Base-by-base conservation (phyloP, 2,888 invertebrate species). In the Plagodis dolabraria region DNA sequence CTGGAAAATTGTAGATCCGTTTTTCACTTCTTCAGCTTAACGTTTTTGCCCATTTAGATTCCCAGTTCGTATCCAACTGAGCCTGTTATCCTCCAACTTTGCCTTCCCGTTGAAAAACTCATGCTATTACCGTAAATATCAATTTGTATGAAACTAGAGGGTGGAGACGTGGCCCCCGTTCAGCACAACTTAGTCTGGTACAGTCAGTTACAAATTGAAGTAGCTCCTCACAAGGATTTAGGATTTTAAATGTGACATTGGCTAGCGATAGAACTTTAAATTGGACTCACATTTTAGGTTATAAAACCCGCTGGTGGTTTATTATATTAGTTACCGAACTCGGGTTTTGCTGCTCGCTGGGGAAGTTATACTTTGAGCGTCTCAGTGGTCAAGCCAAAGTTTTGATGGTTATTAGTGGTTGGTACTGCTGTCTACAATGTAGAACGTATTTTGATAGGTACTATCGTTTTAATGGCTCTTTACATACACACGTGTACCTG, bases 61-160 rank as follows among this genome's bases (percentile, higher is more conserved):
- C 87, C 81, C 65, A 80, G 74, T 72, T 81, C 79, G 80, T 80
- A 85, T 85, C 85, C 85, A 80, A 86, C 85, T 83, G 82, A 85
- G 89, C 86, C 86, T 83, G 86, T 88, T 89, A 89, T 86, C 83
- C 86, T 77, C 81, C 76, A 88, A 89, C 85, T 89, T 89, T 83
- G 82, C 82, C 80, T 82, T 83, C 80, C 76, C 83, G 85, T 80
- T 85, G 86, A 90, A 91, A 92, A 92, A 89, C 88, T 89, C 89
- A 67, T 71, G 86, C 90, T 87, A 89, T 92, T 89, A 92, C 86
- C 89, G 91, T 92, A 92, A 92, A 92, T 92, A 92, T 92, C 92
- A 92, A 92, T 92, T 92, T 91, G 89, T 88, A 89, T 90, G 89
- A 86, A 90, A 87, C 91, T 86, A 87, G 87, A 83, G 85, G 88